Evolutionary conservation across 2,113 vertebrate genomes (phyloP).

Genomic region (Capreolus pygargus): DNA sequence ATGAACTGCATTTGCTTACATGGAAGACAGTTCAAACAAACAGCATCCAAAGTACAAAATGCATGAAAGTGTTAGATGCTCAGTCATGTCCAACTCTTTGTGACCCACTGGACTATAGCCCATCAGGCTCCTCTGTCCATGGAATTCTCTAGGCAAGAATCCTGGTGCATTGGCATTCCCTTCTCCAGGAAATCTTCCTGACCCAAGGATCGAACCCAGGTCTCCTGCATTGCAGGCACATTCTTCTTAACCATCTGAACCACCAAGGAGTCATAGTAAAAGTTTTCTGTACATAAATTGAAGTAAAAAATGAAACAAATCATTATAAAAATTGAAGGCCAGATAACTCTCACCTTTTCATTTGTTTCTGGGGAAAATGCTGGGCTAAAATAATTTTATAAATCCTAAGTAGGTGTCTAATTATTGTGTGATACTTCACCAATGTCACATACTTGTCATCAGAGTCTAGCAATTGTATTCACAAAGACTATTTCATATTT

Average conservation of each 20-base stretch:
- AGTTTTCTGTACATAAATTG: background rate
- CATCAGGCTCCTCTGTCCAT: background rate
- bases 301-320: background rate
- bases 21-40: background rate
- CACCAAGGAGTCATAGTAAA: background rate
- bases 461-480: background rate
- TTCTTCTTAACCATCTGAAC: background rate
- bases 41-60: background rate
- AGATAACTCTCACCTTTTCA: background rate
- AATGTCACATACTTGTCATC: background rate
- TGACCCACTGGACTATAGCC: background rate
- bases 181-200: background rate
- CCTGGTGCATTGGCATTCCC: background rate
- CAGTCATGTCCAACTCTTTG: background rate
- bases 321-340: background rate
- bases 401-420: background rate
- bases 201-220: background rate
- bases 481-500: background rate
- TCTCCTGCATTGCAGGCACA: background rate
- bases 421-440: background rate
- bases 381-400: background rate
- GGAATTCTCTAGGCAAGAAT: background rate
- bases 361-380: background rate
- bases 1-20: background rate
- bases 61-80: background rate